Conservation (phyloP, 2,888 invertebrate genomes). For the Perithous albicinctus region DNA sequence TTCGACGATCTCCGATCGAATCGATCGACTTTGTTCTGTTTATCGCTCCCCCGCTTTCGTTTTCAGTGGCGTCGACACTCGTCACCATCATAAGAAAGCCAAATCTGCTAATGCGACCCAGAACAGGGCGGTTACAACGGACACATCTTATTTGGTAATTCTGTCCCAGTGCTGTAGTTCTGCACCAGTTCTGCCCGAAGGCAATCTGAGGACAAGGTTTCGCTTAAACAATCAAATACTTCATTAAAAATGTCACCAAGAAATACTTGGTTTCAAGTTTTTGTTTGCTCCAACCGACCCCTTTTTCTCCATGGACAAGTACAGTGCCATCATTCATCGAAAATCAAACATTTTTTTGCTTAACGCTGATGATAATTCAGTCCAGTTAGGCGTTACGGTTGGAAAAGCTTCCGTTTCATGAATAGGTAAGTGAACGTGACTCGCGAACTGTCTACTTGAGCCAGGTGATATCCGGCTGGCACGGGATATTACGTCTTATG, state of each 20-base stretch:
- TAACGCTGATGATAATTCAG: neutral
- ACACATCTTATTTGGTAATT: no score
- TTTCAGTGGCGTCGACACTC: constrained; percentile 54
- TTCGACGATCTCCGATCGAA: constrained; percentile 45
- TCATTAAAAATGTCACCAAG: no score
- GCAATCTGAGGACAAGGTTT: no score
- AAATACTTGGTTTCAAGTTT: no score
- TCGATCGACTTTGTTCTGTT: constrained; percentile 62
- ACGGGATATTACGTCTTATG: neutral
- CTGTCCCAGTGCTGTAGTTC: no score
- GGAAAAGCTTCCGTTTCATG: constrained; percentile 1
- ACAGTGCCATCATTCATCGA: neutral
- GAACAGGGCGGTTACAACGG: no score
- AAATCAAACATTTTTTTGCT: neutral
- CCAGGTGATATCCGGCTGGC: neutral
- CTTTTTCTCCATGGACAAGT: no score
- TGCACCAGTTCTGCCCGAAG: no score
- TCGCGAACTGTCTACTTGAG: constrained; percentile 1
- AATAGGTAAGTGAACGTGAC: constrained; percentile 23
- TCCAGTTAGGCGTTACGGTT: neutral
- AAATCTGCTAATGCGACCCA: no score
- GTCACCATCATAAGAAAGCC: no score
- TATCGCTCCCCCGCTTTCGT: constrained; percentile 55
- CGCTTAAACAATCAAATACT: no score
- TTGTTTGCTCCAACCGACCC: no score